Evolutionary conservation across 2,113 vertebrate species (phyloP).

Genomic region (Syrrhaptes paradoxus): DNA sequence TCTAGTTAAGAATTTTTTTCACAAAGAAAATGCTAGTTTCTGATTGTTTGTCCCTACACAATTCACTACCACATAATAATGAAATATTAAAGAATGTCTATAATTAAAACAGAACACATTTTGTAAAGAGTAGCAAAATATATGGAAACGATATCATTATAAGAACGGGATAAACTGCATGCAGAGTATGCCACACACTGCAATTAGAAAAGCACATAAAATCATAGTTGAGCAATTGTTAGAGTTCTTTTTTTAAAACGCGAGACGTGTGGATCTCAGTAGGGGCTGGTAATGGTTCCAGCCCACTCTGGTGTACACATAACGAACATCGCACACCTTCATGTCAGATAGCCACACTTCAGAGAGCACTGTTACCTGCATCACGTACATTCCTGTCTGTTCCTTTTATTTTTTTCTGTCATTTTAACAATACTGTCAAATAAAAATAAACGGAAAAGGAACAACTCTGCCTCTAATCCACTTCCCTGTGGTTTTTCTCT

Average conservation of each 20-base stretch:
- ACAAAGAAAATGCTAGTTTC: background rate
- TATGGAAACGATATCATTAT: background rate
- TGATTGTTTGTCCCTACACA: background rate
- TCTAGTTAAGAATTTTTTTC: background rate
- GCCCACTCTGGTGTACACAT: background rate
- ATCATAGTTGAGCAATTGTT: background rate
- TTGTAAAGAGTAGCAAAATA: background rate
- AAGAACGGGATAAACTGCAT: background rate
- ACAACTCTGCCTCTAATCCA: background rate
- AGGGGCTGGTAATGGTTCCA: background rate
- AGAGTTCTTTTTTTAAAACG: background rate
- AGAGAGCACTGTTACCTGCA: background rate
- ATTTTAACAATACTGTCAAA: background rate
- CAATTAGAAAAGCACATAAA: background rate
- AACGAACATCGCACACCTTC: background rate
- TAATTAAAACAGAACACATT: background rate
- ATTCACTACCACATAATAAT: background rate
- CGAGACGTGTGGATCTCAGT: rapidly evolving
- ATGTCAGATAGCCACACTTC: background rate
- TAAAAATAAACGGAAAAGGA: background rate
- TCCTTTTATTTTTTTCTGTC: background rate
- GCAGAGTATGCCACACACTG: background rate
- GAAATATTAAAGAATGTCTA: background rate
- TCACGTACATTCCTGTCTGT: background rate
- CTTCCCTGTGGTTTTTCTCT: background rate